Percentiles rank a stretch among this genome's conserved stretches.
phyloP scores from a whole-genome alignment of 2,888 invertebrate genomes.

The Noctua janthe region DNA sequence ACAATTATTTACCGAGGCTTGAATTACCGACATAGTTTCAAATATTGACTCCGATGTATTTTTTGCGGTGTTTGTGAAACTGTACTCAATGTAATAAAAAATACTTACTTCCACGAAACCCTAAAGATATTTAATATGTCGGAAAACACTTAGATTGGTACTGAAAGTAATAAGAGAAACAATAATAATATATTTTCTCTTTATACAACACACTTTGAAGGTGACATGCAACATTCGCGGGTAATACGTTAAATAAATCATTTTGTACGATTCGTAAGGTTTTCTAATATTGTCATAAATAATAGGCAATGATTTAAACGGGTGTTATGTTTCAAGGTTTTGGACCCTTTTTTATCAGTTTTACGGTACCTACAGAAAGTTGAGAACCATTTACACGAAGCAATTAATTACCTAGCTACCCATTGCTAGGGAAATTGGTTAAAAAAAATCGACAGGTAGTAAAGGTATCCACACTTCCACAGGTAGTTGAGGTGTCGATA shows the following conservation, averaged over 20 bases:
- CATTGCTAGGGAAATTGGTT: conserved; percentile 2
- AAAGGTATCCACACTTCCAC: not conserved
- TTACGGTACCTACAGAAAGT: not conserved
- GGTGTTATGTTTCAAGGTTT: not conserved
- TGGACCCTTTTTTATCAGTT: conserved; percentile 9
- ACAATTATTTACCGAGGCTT: not conserved
- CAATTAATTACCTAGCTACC: conserved; percentile 4
- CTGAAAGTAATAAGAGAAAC: conserved; percentile 2
- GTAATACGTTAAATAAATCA: conserved; percentile 34
- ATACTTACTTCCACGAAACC: not conserved
- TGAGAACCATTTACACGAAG: conserved; percentile 2
- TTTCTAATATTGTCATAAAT: conserved; percentile 10
- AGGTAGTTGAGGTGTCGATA: not conserved
- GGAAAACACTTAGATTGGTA: not conserved
- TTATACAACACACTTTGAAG: not conserved
- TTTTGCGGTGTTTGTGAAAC: not conserved
- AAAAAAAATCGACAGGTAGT: not conserved
- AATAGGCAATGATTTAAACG: conserved; percentile 14
- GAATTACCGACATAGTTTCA: not conserved
- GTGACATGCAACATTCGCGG: conserved; percentile 27
- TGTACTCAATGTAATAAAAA: not conserved
- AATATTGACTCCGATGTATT: not conserved
- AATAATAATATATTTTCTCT: not conserved
- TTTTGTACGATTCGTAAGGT: not conserved
- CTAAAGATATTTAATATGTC: not conserved